Evolutionary conservation across 2,888 invertebrate genomes (phyloP).

Genomic region (Pseudanteris insignis): DNA sequence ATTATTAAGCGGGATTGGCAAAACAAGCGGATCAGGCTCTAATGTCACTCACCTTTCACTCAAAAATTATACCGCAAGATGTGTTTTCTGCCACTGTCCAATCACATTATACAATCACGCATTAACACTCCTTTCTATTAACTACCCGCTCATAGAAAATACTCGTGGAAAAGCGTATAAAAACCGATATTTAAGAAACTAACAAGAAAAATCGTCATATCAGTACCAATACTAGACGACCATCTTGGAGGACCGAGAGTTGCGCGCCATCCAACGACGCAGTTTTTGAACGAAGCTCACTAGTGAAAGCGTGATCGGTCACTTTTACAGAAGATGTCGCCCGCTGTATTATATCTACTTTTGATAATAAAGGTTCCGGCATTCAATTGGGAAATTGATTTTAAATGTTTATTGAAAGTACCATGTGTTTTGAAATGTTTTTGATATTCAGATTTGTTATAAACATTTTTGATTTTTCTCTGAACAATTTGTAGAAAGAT

Average conservation of each 20-base stretch:
- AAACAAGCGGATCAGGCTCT: not conserved
- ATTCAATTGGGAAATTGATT: too few species aligned
- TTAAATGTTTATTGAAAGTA: too few species aligned
- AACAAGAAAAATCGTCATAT: constrained; percentile 58
- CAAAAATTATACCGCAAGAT: not conserved
- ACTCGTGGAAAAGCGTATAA: constrained; percentile 53
- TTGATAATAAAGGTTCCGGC: too few species aligned
- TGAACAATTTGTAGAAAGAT: too few species aligned
- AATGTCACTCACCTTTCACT: not conserved
- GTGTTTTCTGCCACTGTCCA: not conserved
- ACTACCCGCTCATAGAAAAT: constrained; percentile 46
- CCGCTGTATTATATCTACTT: too few species aligned
- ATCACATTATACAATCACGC: constrained; percentile 15
- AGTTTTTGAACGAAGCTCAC: too few species aligned
- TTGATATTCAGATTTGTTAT: too few species aligned
- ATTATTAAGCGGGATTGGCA: too few species aligned
- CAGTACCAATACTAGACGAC: constrained; percentile 58
- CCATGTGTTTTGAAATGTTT: too few species aligned
- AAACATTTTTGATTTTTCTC: too few species aligned
- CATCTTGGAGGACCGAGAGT: not conserved
- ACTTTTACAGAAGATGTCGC: too few species aligned
- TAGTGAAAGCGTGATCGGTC: too few species aligned
- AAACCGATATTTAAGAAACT: constrained; percentile 56
- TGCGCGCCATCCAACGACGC: not conserved
- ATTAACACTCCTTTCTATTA: constrained; percentile 28